These are phyloP conservation scores for Spatula clypeata DNA, from an alignment of 2,797 vertebrate genomes.

Conservation along the genomic window DNA sequence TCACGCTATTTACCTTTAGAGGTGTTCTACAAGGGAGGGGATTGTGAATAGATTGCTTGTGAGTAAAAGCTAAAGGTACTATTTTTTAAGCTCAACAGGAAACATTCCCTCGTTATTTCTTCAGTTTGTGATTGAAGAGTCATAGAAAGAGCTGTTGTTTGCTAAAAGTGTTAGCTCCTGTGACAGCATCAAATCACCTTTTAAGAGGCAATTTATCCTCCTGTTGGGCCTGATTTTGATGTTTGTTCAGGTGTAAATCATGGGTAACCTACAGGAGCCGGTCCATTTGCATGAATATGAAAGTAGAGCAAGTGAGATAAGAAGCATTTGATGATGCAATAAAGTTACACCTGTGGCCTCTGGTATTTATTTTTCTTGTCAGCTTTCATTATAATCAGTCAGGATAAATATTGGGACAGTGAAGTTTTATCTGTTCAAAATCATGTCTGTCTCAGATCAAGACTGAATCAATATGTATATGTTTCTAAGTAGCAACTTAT, in stretches of 20 bases:
- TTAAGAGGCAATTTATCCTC: neutral
- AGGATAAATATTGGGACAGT: neutral
- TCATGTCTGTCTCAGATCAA: neutral
- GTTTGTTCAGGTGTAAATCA: neutral
- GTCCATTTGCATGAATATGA: neutral
- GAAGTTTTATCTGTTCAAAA: neutral
- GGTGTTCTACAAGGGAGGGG: neutral
- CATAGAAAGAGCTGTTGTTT: neutral
- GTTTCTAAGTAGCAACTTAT: neutral
- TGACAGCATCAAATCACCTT: neutral
- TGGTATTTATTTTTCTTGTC: neutral
- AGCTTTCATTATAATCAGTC: neutral
- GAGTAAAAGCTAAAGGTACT: neutral
- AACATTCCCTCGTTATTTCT: neutral
- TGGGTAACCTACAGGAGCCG: neutral
- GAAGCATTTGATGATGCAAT: neutral
- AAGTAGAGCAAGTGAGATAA: neutral
- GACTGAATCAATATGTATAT: neutral
- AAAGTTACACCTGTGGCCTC: neutral
- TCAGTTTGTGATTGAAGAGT: neutral
- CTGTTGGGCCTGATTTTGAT: neutral
- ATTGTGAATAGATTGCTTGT: neutral
- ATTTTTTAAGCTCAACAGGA: conserved; percentile 16
- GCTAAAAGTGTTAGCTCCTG: neutral
- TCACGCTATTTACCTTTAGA: neutral